These are phyloP conservation scores for Limonius californicus DNA, from an alignment of 1,140 invertebrate species.

Conservation along the genomic window DNA sequence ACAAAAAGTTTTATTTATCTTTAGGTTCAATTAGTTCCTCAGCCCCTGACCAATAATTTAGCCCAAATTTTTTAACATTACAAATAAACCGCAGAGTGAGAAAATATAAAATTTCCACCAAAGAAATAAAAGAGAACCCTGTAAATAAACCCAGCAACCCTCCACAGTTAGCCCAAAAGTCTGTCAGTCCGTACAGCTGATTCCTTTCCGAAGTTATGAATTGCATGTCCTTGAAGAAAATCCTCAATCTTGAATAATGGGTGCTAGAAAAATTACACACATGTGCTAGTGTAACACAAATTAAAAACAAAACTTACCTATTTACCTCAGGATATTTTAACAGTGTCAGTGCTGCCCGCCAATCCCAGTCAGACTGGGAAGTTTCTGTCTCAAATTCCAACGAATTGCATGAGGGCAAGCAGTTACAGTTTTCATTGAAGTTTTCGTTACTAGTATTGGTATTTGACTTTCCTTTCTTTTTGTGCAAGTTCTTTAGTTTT, in stretches of 20 bases:
- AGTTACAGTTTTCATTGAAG: not conserved
- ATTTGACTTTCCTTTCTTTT: no score
- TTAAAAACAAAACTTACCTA: not conserved
- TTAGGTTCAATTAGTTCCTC: no score
- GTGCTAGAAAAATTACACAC: slow-evolving; percentile 43
- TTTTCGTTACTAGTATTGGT: no score
- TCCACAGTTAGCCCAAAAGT: slow-evolving; percentile 62
- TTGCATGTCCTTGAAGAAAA: slow-evolving; percentile 60
- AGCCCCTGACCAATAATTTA: slow-evolving; percentile 32
- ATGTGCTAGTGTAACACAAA: no score
- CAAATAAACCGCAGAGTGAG: slow-evolving; percentile 51
- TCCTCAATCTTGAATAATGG: slow-evolving; percentile 46
- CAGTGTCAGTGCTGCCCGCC: not conserved
- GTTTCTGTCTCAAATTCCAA: not conserved
- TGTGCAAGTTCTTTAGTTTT: no score
- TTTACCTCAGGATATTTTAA: not conserved
- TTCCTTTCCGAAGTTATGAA: slow-evolving; percentile 59
- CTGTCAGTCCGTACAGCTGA: slow-evolving; percentile 59
- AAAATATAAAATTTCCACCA: slow-evolving; percentile 62
- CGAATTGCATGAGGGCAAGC: not conserved
- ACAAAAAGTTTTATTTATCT: no score
- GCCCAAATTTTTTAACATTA: slow-evolving; percentile 37
- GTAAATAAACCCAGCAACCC: slow-evolving; percentile 62
- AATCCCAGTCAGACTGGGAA: not conserved
- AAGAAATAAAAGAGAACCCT: slow-evolving; percentile 62